Percentiles rank a stretch among this genome's conserved stretches.
These are phyloP conservation scores for Aphrophora alni DNA, from an alignment of 2,888 invertebrate genomes.

Conservation along the genomic window DNA sequence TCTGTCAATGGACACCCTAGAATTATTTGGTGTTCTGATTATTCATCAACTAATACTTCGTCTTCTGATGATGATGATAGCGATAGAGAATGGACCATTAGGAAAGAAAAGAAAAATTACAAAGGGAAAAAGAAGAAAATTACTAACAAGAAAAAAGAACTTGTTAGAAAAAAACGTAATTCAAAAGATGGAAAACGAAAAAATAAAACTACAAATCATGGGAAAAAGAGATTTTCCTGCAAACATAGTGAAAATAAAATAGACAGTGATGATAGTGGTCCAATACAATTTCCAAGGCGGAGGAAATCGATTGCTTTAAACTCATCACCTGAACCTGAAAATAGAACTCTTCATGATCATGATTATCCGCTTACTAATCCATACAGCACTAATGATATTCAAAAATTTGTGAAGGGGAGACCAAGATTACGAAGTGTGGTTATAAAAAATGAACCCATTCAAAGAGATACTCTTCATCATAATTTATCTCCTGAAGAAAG, in stretches of 20 bases:
- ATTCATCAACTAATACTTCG: neutral
- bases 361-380: neutral
- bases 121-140: constrained; percentile 19
- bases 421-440: neutral
- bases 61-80: neutral
- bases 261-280: neutral
- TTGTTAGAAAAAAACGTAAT: neutral
- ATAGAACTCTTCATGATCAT: neutral
- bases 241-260: neutral
- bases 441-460: neutral
- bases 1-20: neutral
- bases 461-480: neutral
- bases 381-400: neutral
- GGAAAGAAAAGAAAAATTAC: neutral
- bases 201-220: neutral
- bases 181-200: neutral
- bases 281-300: neutral
- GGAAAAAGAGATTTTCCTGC: neutral
- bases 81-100: neutral
- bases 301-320: neutral
- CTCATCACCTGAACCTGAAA: neutral
- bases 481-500: neutral
- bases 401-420: neutral
- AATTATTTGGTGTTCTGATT: neutral
- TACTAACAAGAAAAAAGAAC: constrained; percentile 2